A percentile compares a stretch with the other conserved stretches of the same genome.
These are phyloP conservation scores for Eptesicus fuscus DNA, from an alignment of 2,113 vertebrate species.

Conservation along the genomic window DNA sequence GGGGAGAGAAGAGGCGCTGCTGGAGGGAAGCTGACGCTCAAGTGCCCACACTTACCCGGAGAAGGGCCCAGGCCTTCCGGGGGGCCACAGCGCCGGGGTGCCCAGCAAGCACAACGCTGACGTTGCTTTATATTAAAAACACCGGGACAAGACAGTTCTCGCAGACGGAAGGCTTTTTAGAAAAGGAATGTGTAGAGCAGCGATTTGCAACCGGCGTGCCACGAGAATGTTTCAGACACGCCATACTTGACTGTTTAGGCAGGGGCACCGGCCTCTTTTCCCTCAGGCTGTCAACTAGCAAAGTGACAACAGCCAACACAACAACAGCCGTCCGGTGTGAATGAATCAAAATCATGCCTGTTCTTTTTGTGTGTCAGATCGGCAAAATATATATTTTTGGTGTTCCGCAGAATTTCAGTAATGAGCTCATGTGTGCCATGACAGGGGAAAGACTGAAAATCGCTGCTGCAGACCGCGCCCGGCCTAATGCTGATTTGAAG, in stretches of 20 bases:
- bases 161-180: not conserved
- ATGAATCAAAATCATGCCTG: not conserved
- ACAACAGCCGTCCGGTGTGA: not conserved
- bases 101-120: not conserved
- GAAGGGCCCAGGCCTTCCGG: not conserved
- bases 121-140: not conserved
- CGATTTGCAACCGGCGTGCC: too few species aligned
- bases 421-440: not conserved
- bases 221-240: not conserved
- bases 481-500: not conserved
- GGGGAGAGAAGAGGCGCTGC: too few species aligned
- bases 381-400: not conserved
- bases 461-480: not conserved
- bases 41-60: not conserved
- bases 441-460: not conserved
- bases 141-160: not conserved
- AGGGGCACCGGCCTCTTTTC: not conserved
- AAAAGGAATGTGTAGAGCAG: not conserved
- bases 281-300: not conserved
- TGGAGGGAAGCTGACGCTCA: not conserved
- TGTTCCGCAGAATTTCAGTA: not conserved
- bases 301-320: not conserved
- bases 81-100: not conserved
- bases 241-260: not conserved
- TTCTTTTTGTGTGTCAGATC: not conserved